phyloP scores from a whole-genome alignment of 2,888 invertebrate species.

The Autographa gamma region DNA sequence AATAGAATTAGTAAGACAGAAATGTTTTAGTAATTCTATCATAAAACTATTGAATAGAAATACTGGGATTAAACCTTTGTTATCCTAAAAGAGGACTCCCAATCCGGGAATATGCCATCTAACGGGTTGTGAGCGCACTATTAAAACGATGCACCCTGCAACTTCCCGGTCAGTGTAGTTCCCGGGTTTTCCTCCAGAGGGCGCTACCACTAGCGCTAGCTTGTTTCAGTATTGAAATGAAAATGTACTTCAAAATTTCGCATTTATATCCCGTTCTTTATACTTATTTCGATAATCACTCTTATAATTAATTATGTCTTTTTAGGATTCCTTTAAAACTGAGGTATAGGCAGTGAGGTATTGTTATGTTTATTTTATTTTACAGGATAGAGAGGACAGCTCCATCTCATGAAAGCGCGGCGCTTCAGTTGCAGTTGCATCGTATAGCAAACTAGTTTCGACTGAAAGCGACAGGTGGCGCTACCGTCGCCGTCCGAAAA shows the following conservation, averaged over 20 bases:
- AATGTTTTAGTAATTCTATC: too few species aligned
- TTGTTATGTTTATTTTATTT: not conserved
- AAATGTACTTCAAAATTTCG: not conserved
- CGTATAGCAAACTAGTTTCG: not conserved
- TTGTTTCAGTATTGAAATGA: not conserved
- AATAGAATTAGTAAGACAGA: too few species aligned
- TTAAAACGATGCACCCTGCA: not conserved
- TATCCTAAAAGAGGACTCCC: not conserved
- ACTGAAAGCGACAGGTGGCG: conserved; percentile 1
- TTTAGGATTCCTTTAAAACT: too few species aligned
- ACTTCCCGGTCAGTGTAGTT: not conserved
- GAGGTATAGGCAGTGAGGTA: not conserved
- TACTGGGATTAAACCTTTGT: too few species aligned
- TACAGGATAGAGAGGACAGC: not conserved
- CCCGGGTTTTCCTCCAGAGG: not conserved
- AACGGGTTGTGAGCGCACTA: not conserved
- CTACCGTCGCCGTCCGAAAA: not conserved
- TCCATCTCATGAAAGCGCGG: not conserved
- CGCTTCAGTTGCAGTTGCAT: conserved; percentile 8
- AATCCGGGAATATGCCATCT: not conserved
- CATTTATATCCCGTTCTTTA: not conserved
- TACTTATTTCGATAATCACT: not conserved
- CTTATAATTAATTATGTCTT: not conserved
- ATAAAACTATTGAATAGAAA: too few species aligned
- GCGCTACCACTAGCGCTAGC: not conserved